Conservation (phyloP, 2,113 vertebrate species). For the Clarias gariepinus region DNA sequence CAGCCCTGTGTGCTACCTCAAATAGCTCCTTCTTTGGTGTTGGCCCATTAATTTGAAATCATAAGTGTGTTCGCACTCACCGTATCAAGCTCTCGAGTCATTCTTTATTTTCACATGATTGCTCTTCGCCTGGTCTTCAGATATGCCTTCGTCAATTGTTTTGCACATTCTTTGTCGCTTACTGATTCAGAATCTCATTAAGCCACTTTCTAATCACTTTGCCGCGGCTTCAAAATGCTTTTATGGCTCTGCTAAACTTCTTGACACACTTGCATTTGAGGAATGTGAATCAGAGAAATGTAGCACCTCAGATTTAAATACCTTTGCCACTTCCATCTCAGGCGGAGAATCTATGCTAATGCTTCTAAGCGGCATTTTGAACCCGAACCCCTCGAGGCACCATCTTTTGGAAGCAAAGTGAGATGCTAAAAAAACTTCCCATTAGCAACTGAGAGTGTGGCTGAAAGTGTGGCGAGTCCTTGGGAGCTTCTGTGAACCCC, state of each 20-base stretch:
- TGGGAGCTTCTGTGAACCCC: constrained; percentile 27
- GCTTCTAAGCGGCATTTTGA: neutral
- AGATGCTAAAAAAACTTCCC: constrained; percentile 29
- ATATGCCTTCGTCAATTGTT: neutral
- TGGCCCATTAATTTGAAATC: constrained; percentile 23
- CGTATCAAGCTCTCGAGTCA: constrained; percentile 22
- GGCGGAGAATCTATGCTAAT: constrained; percentile 37
- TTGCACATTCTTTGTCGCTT: neutral
- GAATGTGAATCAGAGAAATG: constrained; percentile 5
- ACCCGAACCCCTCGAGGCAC: neutral
- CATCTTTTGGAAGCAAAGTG: constrained; percentile 11
- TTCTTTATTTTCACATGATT: constrained; percentile 26
- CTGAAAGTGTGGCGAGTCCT: constrained; percentile 23
- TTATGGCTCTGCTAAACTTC: constrained; percentile 17
- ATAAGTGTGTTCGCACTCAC: neutral
- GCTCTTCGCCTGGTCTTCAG: neutral
- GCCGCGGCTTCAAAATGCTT: constrained; percentile 4
- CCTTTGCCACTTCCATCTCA: neutral
- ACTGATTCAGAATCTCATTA: neutral
- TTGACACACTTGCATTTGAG: constrained; percentile 15
- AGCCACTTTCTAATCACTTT: constrained; percentile 27
- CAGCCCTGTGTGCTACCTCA: neutral
- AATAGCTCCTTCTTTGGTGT: neutral
- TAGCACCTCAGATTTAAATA: constrained; percentile 4
- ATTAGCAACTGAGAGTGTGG: constrained; percentile 9